phyloP scores from a whole-genome alignment of 1,140 invertebrate species.

The Diorhabda sublineata region DNA sequence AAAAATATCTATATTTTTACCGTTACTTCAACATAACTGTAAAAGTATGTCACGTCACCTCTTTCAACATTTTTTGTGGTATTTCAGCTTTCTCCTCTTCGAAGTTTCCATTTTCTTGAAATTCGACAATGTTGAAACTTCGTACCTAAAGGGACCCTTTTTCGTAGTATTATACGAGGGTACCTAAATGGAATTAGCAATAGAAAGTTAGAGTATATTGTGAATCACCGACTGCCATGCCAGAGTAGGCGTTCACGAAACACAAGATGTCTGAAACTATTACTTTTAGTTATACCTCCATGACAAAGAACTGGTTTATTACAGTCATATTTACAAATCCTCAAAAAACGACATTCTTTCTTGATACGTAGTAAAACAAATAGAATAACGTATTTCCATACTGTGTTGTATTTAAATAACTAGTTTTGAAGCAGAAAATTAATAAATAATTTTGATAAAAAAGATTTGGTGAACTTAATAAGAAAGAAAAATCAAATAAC shows the following conservation, averaged over 20 bases:
- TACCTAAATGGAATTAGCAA: slow-evolving; percentile 3
- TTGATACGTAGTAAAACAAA: too few relatives aligned
- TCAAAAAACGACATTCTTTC: too few relatives aligned
- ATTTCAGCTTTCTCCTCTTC: not conserved
- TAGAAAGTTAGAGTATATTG: not conserved
- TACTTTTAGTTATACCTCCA: too few relatives aligned
- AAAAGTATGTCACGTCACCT: slow-evolving; percentile 1
- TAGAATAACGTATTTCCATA: too few relatives aligned
- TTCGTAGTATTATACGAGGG: not conserved
- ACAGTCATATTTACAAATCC: too few relatives aligned
- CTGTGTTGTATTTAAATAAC: too few relatives aligned
- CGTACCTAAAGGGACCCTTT: not conserved
- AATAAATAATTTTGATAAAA: too few relatives aligned
- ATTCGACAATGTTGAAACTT: not conserved
- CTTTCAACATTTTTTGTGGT: slow-evolving; percentile 5
- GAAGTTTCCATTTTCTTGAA: not conserved
- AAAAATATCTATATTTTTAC: not conserved
- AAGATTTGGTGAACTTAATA: too few relatives aligned
- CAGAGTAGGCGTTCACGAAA: not conserved
- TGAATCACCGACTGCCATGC: not conserved
- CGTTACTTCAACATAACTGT: slow-evolving; percentile 4
- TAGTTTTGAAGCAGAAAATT: too few relatives aligned
- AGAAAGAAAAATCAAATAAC: too few relatives aligned
- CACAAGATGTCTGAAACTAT: not conserved
- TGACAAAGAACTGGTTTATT: too few relatives aligned